Percentiles rank a stretch among this genome's conserved stretches.
These are phyloP conservation scores for Brienomyrus brachyistius DNA, from an alignment of 2,113 vertebrate genomes.

Conservation along the genomic window DNA sequence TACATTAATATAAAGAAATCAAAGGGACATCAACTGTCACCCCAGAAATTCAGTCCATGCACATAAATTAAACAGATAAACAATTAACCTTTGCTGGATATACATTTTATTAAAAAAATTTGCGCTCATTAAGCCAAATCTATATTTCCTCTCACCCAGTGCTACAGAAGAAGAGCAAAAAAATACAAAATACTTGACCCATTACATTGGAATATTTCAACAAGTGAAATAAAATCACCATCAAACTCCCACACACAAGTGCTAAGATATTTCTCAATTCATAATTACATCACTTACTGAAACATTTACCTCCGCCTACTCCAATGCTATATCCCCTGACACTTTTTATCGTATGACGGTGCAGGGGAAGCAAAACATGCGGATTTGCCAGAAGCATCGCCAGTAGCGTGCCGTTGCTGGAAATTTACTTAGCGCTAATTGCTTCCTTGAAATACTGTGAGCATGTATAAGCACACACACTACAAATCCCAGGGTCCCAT, in stretches of 20 bases:
- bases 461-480: constrained; percentile 23
- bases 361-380: constrained; percentile 33
- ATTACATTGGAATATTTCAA: constrained; percentile 5
- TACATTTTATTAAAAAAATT: background rate
- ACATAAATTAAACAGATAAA: background rate
- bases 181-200: constrained; percentile 14
- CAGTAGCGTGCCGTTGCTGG: constrained; percentile 17
- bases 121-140: constrained; percentile 17
- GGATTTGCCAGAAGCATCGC: constrained; percentile 5
- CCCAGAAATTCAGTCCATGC: background rate
- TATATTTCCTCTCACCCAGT: constrained; percentile 19
- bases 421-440: constrained; percentile 41
- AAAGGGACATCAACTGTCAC: background rate
- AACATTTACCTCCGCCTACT: constrained; percentile 36
- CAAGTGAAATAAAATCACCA: background rate
- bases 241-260: constrained; percentile 6
- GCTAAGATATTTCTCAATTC: constrained; percentile 32
- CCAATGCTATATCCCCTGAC: constrained; percentile 38
- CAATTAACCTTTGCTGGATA: background rate
- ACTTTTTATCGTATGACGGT: constrained; percentile 29
- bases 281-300: constrained; percentile 37
- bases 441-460: constrained; percentile 28
- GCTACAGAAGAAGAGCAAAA: background rate
- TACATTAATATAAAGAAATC: background rate
- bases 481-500: constrained; percentile 40